Base-by-base conservation (phyloP, 1,140 invertebrate species). In the Meloidogyne chitwoodi region DNA sequence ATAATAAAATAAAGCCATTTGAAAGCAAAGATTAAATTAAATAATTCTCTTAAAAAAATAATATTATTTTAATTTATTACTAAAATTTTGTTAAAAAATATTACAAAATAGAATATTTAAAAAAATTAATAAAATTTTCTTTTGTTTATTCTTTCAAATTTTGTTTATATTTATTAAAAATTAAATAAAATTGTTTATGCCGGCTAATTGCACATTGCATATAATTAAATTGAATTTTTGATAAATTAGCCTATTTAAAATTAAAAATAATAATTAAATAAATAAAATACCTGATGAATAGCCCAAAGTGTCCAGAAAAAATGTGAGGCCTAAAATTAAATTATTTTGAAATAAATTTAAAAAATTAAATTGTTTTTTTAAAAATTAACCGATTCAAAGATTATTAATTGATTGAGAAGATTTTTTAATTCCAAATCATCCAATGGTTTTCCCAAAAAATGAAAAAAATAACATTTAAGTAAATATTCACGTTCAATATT, bases 231-330 rank as follows among this genome's bases (percentile, higher is more conserved):
- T 96, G 92, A 84, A 98, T 95, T 66, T 89, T 90, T 0, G 95
- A 98, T 89, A 93, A 90, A 87, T 93, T 91, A 12, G 92, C 92
- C 88, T 98, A 96, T 92, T 16, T 16, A 38, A 67, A 19, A 67
- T 6, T 24, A 6, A 24, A 31, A 64, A 64, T 24, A 8, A 24
- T 41, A 19, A 2, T 22, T 29, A 31, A 19, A 19, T 41, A 67
- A n/a, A n/a, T 19, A 56, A 63, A 34, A 31, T 24, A 61, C 71
- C 24, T 73, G 71, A 34, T 73, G 71, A 1, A 98, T 89, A 6
- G 92, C 91, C 96, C 96, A 98, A 64, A 94, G 88, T 10, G 92
- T 92, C 96, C 96, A 98, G 79, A 95, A 91, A 76, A 96, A 91
- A 88, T 96, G 93, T 4, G 93, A 90, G 0, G 92, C 83, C 88